Conservation (phyloP, 1,140 invertebrate species). For the Zaprionus ghesquierei region DNA sequence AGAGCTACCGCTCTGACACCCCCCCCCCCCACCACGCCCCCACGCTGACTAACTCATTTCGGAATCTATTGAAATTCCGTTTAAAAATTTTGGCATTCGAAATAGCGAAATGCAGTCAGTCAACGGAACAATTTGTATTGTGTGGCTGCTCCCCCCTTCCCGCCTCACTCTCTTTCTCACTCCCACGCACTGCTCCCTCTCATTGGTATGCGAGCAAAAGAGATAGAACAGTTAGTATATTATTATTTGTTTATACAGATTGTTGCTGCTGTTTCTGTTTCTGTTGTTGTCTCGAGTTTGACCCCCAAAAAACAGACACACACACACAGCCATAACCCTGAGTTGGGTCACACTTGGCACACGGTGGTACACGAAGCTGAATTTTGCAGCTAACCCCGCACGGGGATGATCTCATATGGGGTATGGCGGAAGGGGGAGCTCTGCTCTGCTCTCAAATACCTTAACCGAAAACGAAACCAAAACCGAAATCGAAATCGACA, state of each 20-base stretch:
- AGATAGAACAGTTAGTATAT: background rate
- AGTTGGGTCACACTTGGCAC: conserved; percentile 26
- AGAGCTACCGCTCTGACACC: background rate
- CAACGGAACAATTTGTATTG: conserved; percentile 64
- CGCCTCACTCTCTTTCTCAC: background rate
- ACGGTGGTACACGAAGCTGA: background rate
- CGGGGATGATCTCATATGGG: conserved; percentile 26
- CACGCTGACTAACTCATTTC: background rate
- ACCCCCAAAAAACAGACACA: conserved; percentile 56
- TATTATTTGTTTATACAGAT: background rate
- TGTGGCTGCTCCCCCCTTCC: background rate
- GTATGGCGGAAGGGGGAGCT: background rate
- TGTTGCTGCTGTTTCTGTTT: background rate
- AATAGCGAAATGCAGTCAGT: conserved; percentile 59
- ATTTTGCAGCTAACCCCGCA: background rate
- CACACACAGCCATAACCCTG: conserved; percentile 26
- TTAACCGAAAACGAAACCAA: background rate
- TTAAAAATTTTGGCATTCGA: conserved; percentile 47
- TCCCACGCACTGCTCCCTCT: background rate
- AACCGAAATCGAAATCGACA: conserved; percentile 3
- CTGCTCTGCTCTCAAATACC: background rate
- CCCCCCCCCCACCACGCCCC: background rate
- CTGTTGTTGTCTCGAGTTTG: conserved; percentile 45
- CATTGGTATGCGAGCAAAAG: background rate
- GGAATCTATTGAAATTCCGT: conserved; percentile 3